Conservation (phyloP, 2,888 invertebrate genomes). For the Cheilosia grossa region DNA sequence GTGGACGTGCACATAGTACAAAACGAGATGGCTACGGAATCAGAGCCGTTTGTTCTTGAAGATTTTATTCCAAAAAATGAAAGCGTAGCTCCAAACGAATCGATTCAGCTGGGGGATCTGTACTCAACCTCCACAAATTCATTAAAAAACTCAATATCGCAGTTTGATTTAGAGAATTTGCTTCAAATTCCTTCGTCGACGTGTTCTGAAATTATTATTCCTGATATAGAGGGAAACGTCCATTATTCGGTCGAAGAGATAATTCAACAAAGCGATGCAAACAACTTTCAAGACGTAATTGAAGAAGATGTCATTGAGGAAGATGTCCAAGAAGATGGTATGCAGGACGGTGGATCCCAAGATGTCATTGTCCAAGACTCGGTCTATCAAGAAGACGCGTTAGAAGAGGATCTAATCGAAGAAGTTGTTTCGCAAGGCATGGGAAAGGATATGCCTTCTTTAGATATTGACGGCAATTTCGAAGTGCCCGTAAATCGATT, state of each 20-base stretch:
- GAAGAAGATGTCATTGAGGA: conserved; percentile 26
- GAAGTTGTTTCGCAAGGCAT: conserved; percentile 52
- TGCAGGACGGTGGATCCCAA: neutral
- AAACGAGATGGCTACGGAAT: conserved; percentile 46
- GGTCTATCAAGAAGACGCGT: conserved; percentile 34
- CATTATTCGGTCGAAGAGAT: conserved; percentile 43
- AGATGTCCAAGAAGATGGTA: neutral
- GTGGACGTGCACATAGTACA: conserved; percentile 38
- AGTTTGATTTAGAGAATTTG: conserved; percentile 38
- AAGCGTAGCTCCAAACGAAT: neutral
- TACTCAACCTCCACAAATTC: conserved; percentile 22
- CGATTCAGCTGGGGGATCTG: conserved; percentile 14
- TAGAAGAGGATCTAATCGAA: conserved; percentile 61
- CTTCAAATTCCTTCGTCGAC: conserved; percentile 25
- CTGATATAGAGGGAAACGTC: conserved; percentile 4
- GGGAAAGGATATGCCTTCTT: conserved; percentile 38
- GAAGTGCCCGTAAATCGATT: conserved; percentile 27
- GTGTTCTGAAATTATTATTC: neutral
- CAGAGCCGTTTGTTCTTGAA: conserved; percentile 20
- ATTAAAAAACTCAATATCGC: conserved; percentile 17
- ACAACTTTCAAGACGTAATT: conserved; percentile 34
- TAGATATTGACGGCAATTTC: conserved; percentile 36
- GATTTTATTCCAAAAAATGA: conserved; percentile 33
- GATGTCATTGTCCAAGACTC: conserved; percentile 42
- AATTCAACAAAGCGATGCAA: conserved; percentile 2